Base-by-base conservation (phyloP, 2,113 vertebrate genomes). In the Trinectes maculatus region DNA sequence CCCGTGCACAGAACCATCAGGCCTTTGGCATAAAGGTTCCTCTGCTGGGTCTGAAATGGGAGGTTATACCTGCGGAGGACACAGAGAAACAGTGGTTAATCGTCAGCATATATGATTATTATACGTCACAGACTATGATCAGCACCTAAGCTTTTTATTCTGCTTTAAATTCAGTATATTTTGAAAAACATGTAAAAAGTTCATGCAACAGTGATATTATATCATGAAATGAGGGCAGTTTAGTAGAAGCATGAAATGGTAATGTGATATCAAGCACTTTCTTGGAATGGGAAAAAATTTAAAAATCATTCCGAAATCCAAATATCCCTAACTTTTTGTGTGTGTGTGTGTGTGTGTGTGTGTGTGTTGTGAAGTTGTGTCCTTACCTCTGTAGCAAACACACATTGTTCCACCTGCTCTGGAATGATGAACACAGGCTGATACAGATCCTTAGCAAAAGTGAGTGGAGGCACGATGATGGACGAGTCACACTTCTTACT, bases 301-400 rank as follows among this genome's bases (percentile, higher is more conserved):
- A n/a, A n/a, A n/a, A n/a, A n/a, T n/a, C n/a, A n/a, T n/a, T n/a
- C n/a, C n/a, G n/a, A n/a, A n/a, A n/a, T n/a, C n/a, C n/a, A n/a
- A n/a, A n/a, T n/a, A n/a, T n/a, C n/a, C n/a, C n/a, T n/a, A n/a
- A n/a, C n/a, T n/a, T n/a, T n/a, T n/a, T n/a, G n/a, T n/a, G n/a
- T 31, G 5, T 31, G 29, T 11, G 33, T 36, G 33, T 6, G 33
- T 36, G 19, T 7, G n/a, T 7, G 7, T 42, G 5, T 21, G 18
- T 19, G 16, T 42, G 26, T 51, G 42, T 29, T 19, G 33, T 44
- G 16, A n/a, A n/a, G 1, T 10, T 25, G 42, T n/a, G 22, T 58
- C 25, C 79, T 86, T 87, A 94, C 94, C 94, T 95, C 93, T 24
- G 94, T 94, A 60, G 94, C 94, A 52, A 93, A 94, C 62, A 94